These are phyloP conservation scores for Platichthys stellatus DNA, from an alignment of 2,113 vertebrate genomes.

Conservation along the genomic window DNA sequence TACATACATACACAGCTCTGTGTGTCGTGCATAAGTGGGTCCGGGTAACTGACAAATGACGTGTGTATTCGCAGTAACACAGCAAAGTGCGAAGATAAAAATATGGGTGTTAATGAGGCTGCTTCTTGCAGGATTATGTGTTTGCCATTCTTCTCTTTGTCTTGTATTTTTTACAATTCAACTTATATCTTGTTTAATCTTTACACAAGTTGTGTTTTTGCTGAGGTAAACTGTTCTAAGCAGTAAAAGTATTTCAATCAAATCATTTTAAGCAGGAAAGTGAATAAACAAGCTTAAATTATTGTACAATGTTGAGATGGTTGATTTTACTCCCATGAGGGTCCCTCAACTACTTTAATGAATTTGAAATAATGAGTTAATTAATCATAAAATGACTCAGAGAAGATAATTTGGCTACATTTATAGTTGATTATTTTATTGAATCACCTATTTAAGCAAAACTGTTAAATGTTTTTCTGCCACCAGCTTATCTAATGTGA, in stretches of 20 bases:
- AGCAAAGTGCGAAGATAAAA: conserved; percentile 4
- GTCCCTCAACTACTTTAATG: no score
- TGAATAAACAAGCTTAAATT: background rate
- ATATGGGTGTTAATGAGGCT: background rate
- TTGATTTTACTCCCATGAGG: background rate
- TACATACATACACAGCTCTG: background rate
- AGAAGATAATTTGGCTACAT: background rate
- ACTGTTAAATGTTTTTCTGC: background rate
- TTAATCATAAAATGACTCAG: background rate
- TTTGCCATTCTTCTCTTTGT: background rate
- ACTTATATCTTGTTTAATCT: no score
- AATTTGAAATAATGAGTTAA: background rate
- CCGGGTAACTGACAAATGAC: background rate
- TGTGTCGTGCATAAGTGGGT: background rate
- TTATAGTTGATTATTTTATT: background rate
- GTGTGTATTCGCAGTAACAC: background rate
- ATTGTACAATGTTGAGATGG: background rate
- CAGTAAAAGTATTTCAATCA: background rate
- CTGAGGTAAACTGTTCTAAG: background rate
- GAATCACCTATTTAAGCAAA: background rate
- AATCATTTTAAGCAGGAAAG: no score
- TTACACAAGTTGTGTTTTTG: background rate
- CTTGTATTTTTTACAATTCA: no score
- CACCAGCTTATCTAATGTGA: background rate
- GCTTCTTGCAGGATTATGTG: background rate